These are phyloP conservation scores for Mixornis gularis DNA, from an alignment of 2,113 vertebrate species.

Conservation along the genomic window DNA sequence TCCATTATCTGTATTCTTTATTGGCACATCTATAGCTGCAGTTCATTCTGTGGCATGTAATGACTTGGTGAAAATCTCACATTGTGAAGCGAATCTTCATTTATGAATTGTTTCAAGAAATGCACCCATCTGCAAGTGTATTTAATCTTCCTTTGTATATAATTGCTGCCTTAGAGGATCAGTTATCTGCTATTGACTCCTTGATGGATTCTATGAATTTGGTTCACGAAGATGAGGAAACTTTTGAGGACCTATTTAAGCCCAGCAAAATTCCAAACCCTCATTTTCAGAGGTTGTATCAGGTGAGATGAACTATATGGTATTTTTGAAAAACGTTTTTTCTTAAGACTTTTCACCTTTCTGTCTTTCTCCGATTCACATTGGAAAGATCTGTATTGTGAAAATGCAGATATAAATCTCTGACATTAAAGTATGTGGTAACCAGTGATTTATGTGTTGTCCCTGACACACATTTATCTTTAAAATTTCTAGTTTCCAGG, in stretches of 20 bases:
- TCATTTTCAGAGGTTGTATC: constrained; percentile 90
- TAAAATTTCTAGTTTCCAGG: neutral
- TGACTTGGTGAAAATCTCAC: neutral
- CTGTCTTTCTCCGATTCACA: neutral
- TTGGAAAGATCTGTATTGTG: neutral
- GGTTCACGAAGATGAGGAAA: constrained; percentile 74
- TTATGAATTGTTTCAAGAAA: neutral
- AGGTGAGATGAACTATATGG: constrained; percentile 73
- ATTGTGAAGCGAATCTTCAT: neutral
- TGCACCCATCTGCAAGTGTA: neutral
- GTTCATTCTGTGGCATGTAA: neutral
- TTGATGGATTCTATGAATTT: constrained; percentile 94
- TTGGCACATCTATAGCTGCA: neutral
- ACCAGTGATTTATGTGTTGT: neutral
- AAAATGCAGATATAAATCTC: neutral
- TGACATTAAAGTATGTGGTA: neutral
- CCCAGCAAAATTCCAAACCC: constrained; percentile 88
- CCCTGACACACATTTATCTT: neutral
- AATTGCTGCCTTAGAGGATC: constrained; percentile 70
- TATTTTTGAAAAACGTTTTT: neutral
- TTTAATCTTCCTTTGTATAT: constrained; percentile 15
- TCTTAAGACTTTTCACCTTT: neutral
- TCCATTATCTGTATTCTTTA: neutral
- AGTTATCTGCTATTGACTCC: constrained; percentile 84
- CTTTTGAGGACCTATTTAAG: constrained; percentile 82